These are phyloP conservation scores for Cancer borealis DNA, from an alignment of 2,888 invertebrate genomes.

Conservation along the genomic window DNA sequence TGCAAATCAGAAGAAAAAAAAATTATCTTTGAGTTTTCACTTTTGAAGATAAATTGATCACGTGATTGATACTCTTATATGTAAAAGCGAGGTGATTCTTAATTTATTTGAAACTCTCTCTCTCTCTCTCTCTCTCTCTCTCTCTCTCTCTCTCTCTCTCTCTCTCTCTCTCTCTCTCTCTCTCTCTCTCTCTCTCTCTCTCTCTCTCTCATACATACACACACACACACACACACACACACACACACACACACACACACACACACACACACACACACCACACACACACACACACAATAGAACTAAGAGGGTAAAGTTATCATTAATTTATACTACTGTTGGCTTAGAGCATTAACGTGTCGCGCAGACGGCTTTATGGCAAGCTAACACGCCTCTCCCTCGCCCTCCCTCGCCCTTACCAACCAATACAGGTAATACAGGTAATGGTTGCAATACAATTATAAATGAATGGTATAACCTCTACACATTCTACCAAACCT, in stretches of 20 bases:
- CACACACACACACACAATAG: not conserved
- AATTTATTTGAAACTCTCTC: too few species aligned
- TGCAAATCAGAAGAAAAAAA: not conserved
- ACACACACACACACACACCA: slow-evolving; percentile 20
- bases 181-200: not conserved
- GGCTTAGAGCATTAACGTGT: not conserved
- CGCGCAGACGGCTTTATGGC: not conserved
- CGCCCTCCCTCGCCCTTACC: not conserved
- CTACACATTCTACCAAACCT: not conserved
- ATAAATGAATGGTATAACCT: not conserved
- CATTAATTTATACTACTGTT: slow-evolving; percentile 8
- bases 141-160: slow-evolving; percentile 1
- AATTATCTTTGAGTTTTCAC: not conserved
- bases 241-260: slow-evolving; percentile 45
- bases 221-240: slow-evolving; percentile 40
- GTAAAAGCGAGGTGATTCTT: too few species aligned
- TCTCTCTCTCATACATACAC: not conserved
- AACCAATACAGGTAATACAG: not conserved
- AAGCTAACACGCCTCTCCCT: not conserved
- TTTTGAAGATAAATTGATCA: not conserved
- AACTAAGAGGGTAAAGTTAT: not conserved
- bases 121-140: too few species aligned
- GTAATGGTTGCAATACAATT: not conserved
- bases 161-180: not conserved
- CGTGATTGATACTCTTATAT: too few species aligned